Conservation (phyloP, 2,113 vertebrate genomes). For the Cololabis saira region DNA sequence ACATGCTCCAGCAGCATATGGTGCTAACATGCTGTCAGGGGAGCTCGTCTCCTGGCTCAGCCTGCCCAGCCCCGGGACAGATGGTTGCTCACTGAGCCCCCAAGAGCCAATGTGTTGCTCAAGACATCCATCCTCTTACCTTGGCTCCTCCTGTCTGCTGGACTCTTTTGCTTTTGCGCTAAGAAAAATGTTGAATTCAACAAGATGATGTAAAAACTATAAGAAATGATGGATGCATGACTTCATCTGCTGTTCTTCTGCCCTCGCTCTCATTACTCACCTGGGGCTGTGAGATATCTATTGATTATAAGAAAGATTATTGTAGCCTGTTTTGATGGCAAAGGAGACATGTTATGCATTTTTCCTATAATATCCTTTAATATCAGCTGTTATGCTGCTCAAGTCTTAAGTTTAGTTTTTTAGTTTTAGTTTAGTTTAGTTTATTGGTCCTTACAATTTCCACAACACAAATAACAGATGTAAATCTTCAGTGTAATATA, state of each 20-base stretch:
- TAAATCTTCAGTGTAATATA: too few relatives aligned
- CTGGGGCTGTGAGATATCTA: background rate
- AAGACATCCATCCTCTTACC: slow-evolving; percentile 50
- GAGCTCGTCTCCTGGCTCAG: slow-evolving; percentile 82
- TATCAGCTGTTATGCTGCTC: too few relatives aligned
- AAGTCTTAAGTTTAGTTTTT: too few relatives aligned
- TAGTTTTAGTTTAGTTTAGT: too few relatives aligned
- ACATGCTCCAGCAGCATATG: slow-evolving; percentile 82
- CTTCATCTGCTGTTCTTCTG: too few relatives aligned
- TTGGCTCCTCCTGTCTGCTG: slow-evolving; percentile 59
- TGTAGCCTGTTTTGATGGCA: background rate
- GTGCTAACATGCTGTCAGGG: slow-evolving; percentile 83
- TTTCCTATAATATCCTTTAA: too few relatives aligned
- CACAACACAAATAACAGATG: too few relatives aligned
- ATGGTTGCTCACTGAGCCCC: slow-evolving; percentile 88
- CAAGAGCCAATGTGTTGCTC: slow-evolving; percentile 78
- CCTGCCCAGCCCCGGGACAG: slow-evolving; percentile 84
- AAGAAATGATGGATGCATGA: background rate
- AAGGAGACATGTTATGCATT: slow-evolving; percentile 12
- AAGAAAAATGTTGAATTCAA: slow-evolving; percentile 15
- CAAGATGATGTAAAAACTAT: slow-evolving; percentile 13
- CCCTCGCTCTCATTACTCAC: slow-evolving; percentile 6
- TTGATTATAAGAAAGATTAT: background rate
- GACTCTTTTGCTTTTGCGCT: slow-evolving; percentile 30
- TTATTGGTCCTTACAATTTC: too few relatives aligned